Evolutionary conservation across 2,888 invertebrate species (phyloP).

Genomic region (Geophilus truncorum): DNA sequence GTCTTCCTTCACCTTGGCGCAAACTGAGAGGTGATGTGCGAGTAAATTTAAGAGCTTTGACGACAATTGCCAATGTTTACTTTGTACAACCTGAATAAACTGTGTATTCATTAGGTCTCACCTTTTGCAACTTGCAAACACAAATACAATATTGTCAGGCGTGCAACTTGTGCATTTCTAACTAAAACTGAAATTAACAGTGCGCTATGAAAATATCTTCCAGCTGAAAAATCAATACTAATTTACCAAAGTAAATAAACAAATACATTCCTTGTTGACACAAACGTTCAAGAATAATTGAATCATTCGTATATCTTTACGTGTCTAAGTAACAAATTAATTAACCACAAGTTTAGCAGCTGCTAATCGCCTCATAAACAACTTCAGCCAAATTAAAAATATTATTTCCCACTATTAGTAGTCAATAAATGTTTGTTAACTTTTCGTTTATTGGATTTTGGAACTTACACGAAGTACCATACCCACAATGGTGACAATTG

Average conservation of each 20-base stretch:
- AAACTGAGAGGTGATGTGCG: not conserved
- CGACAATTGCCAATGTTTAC: conserved; percentile 8
- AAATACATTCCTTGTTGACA: not conserved
- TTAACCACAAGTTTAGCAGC: not conserved
- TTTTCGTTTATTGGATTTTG: no score
- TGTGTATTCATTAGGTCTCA: not conserved
- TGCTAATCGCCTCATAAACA: not conserved
- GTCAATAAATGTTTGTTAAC: no score
- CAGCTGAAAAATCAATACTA: not conserved
- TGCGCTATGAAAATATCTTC: not conserved
- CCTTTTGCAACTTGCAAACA: conserved; percentile 7
- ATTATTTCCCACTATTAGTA: not conserved
- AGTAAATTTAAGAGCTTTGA: conserved; percentile 20
- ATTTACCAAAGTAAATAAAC: not conserved
- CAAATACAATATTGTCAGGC: not conserved
- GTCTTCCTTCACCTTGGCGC: not conserved
- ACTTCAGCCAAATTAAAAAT: not conserved
- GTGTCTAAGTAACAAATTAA: not conserved
- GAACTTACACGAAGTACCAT: no score
- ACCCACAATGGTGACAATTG: no score
- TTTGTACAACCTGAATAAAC: conserved; percentile 25
- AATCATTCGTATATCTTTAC: not conserved
- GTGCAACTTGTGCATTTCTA: not conserved
- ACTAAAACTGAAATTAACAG: not conserved
- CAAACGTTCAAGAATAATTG: not conserved